Evolutionary conservation across 2,797 vertebrate genomes (phyloP).

Genomic region (Lithobates pipiens): DNA sequence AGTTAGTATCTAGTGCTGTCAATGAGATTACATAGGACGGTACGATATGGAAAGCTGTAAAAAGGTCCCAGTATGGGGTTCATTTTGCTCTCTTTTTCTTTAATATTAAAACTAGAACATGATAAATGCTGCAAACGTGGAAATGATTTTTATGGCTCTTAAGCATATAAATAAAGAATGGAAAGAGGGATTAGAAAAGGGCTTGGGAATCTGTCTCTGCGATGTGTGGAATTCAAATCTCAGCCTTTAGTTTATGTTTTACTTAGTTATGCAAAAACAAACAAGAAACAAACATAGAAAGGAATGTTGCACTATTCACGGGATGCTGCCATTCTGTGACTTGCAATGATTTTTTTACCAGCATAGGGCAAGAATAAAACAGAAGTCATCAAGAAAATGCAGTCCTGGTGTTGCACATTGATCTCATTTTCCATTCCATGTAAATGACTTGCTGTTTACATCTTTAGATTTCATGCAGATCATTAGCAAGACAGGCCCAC

Average conservation of each 20-base stretch:
- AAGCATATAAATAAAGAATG: slow-evolving; percentile 29
- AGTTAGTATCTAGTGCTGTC: neutral
- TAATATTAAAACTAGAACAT: neutral
- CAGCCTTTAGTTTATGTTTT: slow-evolving; percentile 44
- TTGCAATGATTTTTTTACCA: slow-evolving; percentile 14
- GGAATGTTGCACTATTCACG: slow-evolving; percentile 42
- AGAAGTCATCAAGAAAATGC: slow-evolving; percentile 12
- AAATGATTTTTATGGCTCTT: neutral
- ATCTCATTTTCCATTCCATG: slow-evolving; percentile 24
- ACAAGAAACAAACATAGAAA: slow-evolving; percentile 60
- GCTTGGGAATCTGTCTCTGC: slow-evolving; percentile 41
- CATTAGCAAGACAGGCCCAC: slow-evolving; percentile 10
- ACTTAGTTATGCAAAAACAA: slow-evolving; percentile 62
- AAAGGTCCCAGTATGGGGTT: neutral
- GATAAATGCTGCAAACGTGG: neutral
- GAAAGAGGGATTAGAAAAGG: slow-evolving; percentile 25
- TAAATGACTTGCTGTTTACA: slow-evolving; percentile 27
- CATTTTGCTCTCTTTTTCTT: slow-evolving; percentile 5
- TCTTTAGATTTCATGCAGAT: slow-evolving; percentile 49
- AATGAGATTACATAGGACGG: too few relatives aligned
- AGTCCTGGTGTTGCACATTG: slow-evolving; percentile 23
- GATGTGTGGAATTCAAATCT: slow-evolving; percentile 50
- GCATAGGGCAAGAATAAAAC: slow-evolving; percentile 17
- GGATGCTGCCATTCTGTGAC: slow-evolving; percentile 31
- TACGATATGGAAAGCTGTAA: too few relatives aligned